Evolutionary conservation across 2,888 invertebrate species (phyloP).

Genomic region (Hedychridium roseum): DNA sequence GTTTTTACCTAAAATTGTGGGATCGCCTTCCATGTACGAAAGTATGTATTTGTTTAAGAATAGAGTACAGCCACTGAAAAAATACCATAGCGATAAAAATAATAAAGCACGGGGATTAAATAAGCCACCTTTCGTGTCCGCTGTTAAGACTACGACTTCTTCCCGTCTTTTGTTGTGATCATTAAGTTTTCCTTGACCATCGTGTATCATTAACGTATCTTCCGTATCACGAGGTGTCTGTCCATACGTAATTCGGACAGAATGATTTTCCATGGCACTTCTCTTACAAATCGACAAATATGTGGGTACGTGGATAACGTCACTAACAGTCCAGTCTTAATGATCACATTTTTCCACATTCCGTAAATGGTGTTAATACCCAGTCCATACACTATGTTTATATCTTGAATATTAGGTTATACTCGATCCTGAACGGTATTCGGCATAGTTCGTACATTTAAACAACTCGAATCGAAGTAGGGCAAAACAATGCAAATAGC

Average conservation of each 20-base stretch:
- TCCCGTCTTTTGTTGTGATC: conserved; percentile 41
- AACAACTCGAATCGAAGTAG: no score
- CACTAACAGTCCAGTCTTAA: conserved; percentile 1
- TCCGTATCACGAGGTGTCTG: conserved; percentile 45
- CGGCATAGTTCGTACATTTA: no score
- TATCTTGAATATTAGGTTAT: no score
- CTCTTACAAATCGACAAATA: conserved; percentile 11
- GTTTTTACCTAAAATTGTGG: conserved; percentile 79
- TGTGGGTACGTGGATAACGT: conserved; percentile 13
- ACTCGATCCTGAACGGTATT: no score
- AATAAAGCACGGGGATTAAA: conserved; percentile 69
- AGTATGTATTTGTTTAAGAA: conserved; percentile 82
- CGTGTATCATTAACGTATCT: conserved; percentile 39
- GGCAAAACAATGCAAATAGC: no score
- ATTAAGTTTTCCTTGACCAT: conserved; percentile 45
- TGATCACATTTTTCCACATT: conserved; percentile 20
- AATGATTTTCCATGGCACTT: conserved; percentile 50
- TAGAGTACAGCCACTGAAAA: conserved; percentile 79
- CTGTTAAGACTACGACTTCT: conserved; percentile 45
- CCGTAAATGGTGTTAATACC: conserved; percentile 3
- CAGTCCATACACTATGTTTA: no score
- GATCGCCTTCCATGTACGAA: conserved; percentile 76
- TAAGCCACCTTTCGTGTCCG: conserved; percentile 65
- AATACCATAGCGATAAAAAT: conserved; percentile 76
- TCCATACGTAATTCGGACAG: conserved; percentile 46